Percentiles rank a stretch among this genome's conserved stretches.
These are phyloP conservation scores for Cyaniris semiargus DNA, from an alignment of 2,888 invertebrate species.

Conservation along the genomic window DNA sequence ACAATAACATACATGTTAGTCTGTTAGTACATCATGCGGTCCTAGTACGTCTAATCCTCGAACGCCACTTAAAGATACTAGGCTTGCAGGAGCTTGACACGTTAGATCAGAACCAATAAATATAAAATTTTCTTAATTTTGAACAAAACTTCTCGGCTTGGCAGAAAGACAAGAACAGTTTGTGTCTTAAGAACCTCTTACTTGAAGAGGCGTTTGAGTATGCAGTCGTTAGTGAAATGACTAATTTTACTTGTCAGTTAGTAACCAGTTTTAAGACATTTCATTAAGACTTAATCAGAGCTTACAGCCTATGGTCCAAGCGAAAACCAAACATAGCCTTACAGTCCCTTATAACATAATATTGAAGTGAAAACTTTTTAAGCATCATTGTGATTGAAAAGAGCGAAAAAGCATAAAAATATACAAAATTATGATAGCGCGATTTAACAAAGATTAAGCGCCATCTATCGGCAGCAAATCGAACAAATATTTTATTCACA, in stretches of 20 bases:
- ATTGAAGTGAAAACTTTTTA: background rate
- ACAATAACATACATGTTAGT: constrained; percentile 48
- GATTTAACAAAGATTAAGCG: background rate
- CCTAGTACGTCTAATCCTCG: background rate
- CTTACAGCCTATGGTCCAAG: constrained; percentile 74
- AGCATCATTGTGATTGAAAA: background rate
- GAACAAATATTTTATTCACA: background rate
- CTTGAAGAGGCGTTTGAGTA: constrained; percentile 34
- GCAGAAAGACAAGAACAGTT: background rate
- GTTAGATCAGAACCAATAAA: background rate
- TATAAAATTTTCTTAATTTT: too few relatives aligned
- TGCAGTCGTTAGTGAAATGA: constrained; percentile 41
- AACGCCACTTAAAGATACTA: background rate
- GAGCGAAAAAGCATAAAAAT: background rate
- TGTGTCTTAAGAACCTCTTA: background rate
- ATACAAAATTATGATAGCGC: background rate
- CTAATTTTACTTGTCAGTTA: constrained; percentile 27
- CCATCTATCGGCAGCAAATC: background rate
- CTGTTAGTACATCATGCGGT: constrained; percentile 45
- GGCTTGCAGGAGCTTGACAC: background rate
- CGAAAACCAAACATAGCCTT: constrained; percentile 38
- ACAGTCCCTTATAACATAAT: background rate
- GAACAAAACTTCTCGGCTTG: too few relatives aligned
- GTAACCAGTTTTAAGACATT: background rate
- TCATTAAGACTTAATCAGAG: constrained; percentile 33